phyloP scores from a whole-genome alignment of 2,888 invertebrate species.

The Heliothis peltigera region DNA sequence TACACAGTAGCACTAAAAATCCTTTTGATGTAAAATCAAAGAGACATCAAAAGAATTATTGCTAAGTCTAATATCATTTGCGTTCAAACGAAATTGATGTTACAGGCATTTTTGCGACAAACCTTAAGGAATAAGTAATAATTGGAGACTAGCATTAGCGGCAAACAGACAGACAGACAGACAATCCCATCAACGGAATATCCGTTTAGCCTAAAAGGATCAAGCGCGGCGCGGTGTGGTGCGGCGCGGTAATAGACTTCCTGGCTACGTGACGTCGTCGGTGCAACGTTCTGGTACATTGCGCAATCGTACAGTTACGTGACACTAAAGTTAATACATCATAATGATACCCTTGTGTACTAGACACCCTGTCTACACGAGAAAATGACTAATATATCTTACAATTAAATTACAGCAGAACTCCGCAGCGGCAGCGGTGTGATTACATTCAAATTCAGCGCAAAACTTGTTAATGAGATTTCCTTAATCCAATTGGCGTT shows the following conservation, averaged over 20 bases:
- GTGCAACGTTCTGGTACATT: conserved; percentile 61
- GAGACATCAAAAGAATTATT: conserved; percentile 48
- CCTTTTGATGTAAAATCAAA: conserved; percentile 41
- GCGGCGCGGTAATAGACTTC: conserved; percentile 74
- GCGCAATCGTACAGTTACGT: conserved; percentile 63
- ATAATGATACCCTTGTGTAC: conserved; percentile 44
- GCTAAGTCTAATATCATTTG: conserved; percentile 46
- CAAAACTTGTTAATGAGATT: conserved; percentile 43
- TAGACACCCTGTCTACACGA: conserved; percentile 37
- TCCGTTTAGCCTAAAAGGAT: conserved; percentile 85
- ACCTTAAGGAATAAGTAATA: conserved; percentile 29
- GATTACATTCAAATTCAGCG: conserved; percentile 45
- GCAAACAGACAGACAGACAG: conserved; percentile 74
- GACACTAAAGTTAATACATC: conserved; percentile 58
- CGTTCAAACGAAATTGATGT: conserved; percentile 41
- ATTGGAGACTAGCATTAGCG: conserved; percentile 45
- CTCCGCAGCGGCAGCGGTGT: conserved; percentile 25
- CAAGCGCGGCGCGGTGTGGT: conserved; percentile 65
- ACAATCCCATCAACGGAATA: conserved; percentile 77
- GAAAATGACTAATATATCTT: conserved; percentile 40
- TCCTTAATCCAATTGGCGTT: conserved; percentile 37
- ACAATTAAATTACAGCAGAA: conserved; percentile 34
- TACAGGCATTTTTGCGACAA: conserved; percentile 23
- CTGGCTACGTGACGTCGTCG: conserved; percentile 76
- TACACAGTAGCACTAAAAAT: conserved; percentile 33